phyloP scores from a whole-genome alignment of 2,888 invertebrate species.

The Metallyticus violacea region DNA sequence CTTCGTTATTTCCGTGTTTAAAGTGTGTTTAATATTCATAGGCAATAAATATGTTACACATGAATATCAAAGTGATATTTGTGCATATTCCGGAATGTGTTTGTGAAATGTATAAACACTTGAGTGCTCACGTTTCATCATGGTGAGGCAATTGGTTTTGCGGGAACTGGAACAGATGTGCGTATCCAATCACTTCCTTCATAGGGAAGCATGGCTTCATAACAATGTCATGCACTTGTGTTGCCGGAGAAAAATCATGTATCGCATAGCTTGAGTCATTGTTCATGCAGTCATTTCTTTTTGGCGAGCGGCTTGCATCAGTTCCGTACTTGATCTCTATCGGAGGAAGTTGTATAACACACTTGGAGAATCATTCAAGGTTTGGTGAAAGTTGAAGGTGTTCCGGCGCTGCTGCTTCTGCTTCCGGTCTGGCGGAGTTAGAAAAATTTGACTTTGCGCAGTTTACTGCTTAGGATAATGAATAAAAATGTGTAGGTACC shows the following conservation, averaged over 20 bases:
- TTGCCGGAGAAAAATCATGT: background rate
- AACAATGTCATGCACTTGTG: background rate
- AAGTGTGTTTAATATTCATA: too few species aligned
- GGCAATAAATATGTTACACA: too few species aligned
- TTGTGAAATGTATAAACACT: background rate
- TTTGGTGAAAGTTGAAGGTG: background rate
- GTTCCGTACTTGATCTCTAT: background rate
- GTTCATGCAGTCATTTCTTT: background rate
- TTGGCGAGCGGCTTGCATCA: conserved; percentile 2
- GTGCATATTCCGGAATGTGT: background rate
- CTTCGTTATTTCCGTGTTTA: too few species aligned
- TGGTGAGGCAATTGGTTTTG: background rate
- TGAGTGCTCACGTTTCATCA: background rate
- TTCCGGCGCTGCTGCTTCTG: background rate
- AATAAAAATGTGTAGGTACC: too few species aligned
- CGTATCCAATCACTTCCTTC: background rate
- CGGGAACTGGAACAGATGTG: background rate
- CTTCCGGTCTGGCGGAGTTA: background rate
- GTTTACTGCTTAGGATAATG: too few species aligned
- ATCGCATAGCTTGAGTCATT: background rate
- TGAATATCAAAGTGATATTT: background rate
- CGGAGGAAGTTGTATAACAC: conserved; percentile 18
- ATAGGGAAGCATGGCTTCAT: background rate
- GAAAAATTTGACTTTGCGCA: background rate
- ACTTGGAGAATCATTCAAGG: background rate